phyloP scores from a whole-genome alignment of 1,140 invertebrate genomes.

The Drosophila triauraria region DNA sequence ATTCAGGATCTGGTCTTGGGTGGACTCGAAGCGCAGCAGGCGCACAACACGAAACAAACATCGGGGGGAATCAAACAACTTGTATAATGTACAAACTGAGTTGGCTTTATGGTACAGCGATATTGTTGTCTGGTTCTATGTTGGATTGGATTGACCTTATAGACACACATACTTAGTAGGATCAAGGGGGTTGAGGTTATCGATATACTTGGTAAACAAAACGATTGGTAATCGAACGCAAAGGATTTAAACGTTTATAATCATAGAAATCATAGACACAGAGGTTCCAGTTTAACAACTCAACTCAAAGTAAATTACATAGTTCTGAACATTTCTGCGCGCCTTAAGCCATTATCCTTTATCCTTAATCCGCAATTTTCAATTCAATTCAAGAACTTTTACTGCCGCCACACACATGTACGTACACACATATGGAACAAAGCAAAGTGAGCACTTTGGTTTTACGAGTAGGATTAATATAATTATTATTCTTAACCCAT shows the following conservation, averaged over 20 bases:
- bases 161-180: slow-evolving; percentile 40
- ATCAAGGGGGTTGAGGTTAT: slow-evolving; percentile 27
- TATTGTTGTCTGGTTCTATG: slow-evolving; percentile 47
- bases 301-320: slow-evolving; percentile 63
- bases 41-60: slow-evolving; percentile 53
- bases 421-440: slow-evolving; percentile 30
- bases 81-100: slow-evolving; percentile 60
- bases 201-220: slow-evolving; percentile 49
- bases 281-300: slow-evolving; percentile 61
- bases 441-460: slow-evolving; percentile 68
- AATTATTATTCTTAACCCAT: slow-evolving; percentile 4
- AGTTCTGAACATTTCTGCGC: slow-evolving; percentile 61
- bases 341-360: slow-evolving; percentile 27
- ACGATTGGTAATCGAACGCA: slow-evolving; percentile 56
- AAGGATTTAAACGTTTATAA: slow-evolving; percentile 55
- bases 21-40: slow-evolving; percentile 54
- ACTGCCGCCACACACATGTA: slow-evolving; percentile 49
- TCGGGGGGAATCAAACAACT: slow-evolving; percentile 45
- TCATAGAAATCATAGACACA: slow-evolving; percentile 73
- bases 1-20: slow-evolving; percentile 43
- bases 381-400: slow-evolving; percentile 18
- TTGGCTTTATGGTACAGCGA: slow-evolving; percentile 65
- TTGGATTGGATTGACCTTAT: slow-evolving; percentile 48
- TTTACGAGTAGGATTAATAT: background rate
- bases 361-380: no score